Evolutionary conservation across 2,888 invertebrate genomes (phyloP).

Genomic region (Hypolimnas misippus): DNA sequence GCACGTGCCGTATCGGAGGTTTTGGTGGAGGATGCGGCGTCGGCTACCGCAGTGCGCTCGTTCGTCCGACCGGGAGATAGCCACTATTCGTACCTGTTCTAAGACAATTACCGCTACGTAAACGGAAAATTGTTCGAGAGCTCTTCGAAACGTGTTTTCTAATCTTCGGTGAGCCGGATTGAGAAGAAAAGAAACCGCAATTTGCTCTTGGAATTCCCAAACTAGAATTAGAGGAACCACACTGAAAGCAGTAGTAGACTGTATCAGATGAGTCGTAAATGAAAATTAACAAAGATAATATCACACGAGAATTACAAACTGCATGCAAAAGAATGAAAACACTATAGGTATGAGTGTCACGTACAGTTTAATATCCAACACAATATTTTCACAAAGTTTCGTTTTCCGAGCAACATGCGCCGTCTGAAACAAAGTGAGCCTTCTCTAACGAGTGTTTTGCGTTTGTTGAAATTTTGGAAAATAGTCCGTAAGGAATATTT

Average conservation of each 20-base stretch:
- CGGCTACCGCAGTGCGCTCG: slow-evolving; percentile 74
- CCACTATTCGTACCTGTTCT: slow-evolving; percentile 68
- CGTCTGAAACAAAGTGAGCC: slow-evolving; percentile 66
- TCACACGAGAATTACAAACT: slow-evolving; percentile 47
- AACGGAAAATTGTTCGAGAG: slow-evolving; percentile 78
- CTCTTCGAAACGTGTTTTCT: slow-evolving; percentile 77
- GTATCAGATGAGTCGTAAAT: slow-evolving; percentile 24
- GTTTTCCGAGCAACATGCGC: slow-evolving; percentile 65
- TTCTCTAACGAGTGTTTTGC: slow-evolving; percentile 69
- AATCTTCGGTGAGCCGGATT: slow-evolving; percentile 67
- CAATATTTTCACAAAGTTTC: slow-evolving; percentile 76
- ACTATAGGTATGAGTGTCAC: slow-evolving; percentile 54
- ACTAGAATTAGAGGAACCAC: slow-evolving; percentile 28
- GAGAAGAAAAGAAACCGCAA: slow-evolving; percentile 49
- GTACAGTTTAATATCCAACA: slow-evolving; percentile 70
- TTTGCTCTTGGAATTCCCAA: slow-evolving; percentile 33
- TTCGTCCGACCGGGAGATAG: slow-evolving; percentile 58
- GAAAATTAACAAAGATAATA: slow-evolving; percentile 35
- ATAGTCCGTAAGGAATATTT: slow-evolving; percentile 34
- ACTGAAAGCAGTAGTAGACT: slow-evolving; percentile 5
- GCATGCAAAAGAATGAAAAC: slow-evolving; percentile 48
- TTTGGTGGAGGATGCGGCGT: slow-evolving; percentile 66
- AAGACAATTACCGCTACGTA: slow-evolving; percentile 81
- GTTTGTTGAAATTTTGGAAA: slow-evolving; percentile 47
- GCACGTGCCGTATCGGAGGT: slow-evolving; percentile 77